Evolutionary conservation across 1,140 invertebrate genomes (phyloP), one percentile per base, ranked within the genome.

Genomic region (Cotesia vestalis): DNA sequence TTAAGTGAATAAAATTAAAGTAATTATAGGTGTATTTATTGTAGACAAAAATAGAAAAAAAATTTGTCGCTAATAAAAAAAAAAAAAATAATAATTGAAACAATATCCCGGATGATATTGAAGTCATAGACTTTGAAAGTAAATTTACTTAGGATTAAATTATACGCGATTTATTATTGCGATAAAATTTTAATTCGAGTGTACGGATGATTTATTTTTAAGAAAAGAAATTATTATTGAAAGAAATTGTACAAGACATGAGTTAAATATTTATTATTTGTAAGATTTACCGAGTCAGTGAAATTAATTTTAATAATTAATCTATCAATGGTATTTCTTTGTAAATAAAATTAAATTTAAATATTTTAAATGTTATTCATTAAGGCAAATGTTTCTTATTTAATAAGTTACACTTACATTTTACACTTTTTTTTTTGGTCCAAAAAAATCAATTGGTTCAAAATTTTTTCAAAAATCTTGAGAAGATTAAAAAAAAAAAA

Each of bases 381-480:
- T 46, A 46, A 46, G 40, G 11, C 6, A 46, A 46, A 46, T 46
- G 6, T 46, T 11, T 46, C 40, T 46, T 46, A 46, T 46, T 46
- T 46, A 46, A 46, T 46, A 46, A 57, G 20, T 27, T n/a, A 62
- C 36, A 69, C 27, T 36, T 38, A 67, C 55, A 68, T 12, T 27
- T 36, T 46, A 46, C 40, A 46, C 40, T 46, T 46, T 9, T 79
- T 17, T 79, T 81, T 79, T 27, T 27, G 27, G 27, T 27, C 27
- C 27, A 27, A 27, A 27, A 27, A 27, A 27, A 3, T 27, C 27
- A 27, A 27, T 27, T 27, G 27, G 27, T 27, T 27, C 27, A 27
- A 27, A 27, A 27, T 27, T 27, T 27, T 27, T 27, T 27, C 27
- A 27, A 27, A 27, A 27, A 27, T 27, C 27, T 27, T 27, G 27